Evolutionary conservation across 2,113 vertebrate species (phyloP).

Genomic region (Psittacula cyanocephala): DNA sequence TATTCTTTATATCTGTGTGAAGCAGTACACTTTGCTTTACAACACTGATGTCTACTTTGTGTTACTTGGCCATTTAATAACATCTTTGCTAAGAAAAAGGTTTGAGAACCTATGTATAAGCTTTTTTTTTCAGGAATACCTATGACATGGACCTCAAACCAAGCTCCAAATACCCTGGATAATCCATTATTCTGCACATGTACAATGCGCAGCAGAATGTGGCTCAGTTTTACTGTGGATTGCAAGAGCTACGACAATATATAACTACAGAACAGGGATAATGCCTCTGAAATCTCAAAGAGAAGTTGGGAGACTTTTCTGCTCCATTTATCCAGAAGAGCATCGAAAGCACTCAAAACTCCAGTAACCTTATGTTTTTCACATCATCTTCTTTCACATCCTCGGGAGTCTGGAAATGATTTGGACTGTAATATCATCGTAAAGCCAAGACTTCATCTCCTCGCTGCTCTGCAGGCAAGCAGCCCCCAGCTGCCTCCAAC

Average conservation of each 20-base stretch:
- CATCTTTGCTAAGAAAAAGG: not conserved
- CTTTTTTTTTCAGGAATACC: not conserved
- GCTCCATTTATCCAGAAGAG: constrained; percentile 31
- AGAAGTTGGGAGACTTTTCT: constrained; percentile 43
- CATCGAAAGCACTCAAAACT: not conserved
- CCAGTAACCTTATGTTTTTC: not conserved
- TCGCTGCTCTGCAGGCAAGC: not conserved
- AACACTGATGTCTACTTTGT: not conserved
- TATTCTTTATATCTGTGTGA: not conserved
- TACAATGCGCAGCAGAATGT: not conserved
- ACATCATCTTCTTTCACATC: constrained; percentile 39
- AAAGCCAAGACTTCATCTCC: not conserved
- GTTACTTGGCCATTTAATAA: not conserved
- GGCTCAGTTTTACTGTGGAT: not conserved
- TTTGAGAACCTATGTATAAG: not conserved
- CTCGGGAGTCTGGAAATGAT: constrained; percentile 19
- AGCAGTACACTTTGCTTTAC: not conserved
- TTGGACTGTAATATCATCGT: not conserved
- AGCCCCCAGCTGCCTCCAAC: not conserved
- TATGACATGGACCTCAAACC: not conserved
- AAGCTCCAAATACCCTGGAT: not conserved
- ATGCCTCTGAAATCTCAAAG: not conserved
- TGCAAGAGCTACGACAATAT: not conserved
- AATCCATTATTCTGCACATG: not conserved
- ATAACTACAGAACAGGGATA: not conserved